Conservation (phyloP, 2,113 vertebrate species). For the Indicator indicator region DNA sequence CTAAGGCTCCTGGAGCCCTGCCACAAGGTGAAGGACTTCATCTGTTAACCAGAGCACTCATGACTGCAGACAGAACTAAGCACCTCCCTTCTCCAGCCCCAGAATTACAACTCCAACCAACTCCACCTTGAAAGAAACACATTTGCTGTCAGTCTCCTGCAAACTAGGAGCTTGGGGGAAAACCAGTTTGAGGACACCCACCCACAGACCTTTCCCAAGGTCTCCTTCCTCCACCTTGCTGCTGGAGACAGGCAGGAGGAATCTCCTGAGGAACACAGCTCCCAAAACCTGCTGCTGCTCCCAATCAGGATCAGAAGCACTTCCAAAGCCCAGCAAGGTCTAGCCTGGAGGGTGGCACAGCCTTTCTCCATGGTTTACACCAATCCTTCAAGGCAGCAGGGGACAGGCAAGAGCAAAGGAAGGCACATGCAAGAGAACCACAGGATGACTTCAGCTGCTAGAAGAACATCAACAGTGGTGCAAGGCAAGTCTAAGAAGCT, state of each 20-base stretch:
- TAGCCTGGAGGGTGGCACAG: accelerated
- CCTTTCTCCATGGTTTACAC: neutral
- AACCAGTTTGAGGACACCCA: neutral
- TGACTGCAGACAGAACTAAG: neutral
- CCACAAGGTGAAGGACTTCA: accelerated
- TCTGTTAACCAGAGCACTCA: neutral
- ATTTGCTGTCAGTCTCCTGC: neutral
- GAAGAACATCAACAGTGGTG: accelerated
- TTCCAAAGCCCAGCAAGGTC: neutral
- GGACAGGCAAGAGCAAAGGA: neutral
- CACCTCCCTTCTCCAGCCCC: neutral
- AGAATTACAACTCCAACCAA: accelerated
- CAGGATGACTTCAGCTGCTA: accelerated
- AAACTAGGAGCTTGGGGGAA: neutral
- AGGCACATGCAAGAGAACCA: accelerated
- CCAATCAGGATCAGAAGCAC: accelerated
- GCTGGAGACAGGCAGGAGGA: no score
- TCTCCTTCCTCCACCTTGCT: no score
- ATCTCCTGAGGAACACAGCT: no score
- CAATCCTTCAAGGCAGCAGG: accelerated
- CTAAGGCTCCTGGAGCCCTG: accelerated
- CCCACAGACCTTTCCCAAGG: neutral
- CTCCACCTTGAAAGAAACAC: neutral
- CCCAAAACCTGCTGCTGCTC: neutral
- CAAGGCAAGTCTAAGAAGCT: neutral